phyloP scores from a whole-genome alignment of 2,888 invertebrate genomes.

The Podabrus alpinus region DNA sequence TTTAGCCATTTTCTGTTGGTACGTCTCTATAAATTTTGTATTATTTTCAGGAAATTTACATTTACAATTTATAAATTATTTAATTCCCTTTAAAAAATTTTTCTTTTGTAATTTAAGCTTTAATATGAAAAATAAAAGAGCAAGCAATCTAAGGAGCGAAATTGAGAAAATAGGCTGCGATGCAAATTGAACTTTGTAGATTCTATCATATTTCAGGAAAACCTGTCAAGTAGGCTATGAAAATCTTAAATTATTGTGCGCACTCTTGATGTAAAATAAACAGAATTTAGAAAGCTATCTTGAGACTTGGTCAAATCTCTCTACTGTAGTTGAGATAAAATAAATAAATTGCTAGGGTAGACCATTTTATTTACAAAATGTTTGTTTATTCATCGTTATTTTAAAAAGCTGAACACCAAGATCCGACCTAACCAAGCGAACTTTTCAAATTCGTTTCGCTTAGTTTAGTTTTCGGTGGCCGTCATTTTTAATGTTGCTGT shows the following conservation, averaged over 20 bases:
- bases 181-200: slow-evolving; percentile 1
- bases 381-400: background rate
- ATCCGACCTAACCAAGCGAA: background rate
- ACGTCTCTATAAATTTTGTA: slow-evolving; percentile 16
- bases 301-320: slow-evolving; percentile 12
- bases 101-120: background rate
- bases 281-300: slow-evolving; percentile 9
- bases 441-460: background rate
- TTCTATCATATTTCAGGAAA: slow-evolving; percentile 2
- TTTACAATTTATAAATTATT: background rate
- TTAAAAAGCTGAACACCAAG: background rate
- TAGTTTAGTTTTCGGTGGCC: background rate
- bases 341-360: slow-evolving; percentile 12
- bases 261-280: slow-evolving; percentile 9
- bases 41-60: background rate
- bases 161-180: background rate
- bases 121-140: background rate
- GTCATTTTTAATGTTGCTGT: background rate
- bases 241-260: slow-evolving; percentile 9
- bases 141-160: background rate
- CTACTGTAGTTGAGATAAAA: slow-evolving; percentile 7
- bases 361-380: background rate
- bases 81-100: background rate
- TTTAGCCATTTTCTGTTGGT: slow-evolving; percentile 6
- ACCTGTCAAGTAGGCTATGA: slow-evolving; percentile 6